Evolutionary conservation across 2,113 vertebrate genomes (phyloP).

Genomic region (Xiphorhynchus elegans): DNA sequence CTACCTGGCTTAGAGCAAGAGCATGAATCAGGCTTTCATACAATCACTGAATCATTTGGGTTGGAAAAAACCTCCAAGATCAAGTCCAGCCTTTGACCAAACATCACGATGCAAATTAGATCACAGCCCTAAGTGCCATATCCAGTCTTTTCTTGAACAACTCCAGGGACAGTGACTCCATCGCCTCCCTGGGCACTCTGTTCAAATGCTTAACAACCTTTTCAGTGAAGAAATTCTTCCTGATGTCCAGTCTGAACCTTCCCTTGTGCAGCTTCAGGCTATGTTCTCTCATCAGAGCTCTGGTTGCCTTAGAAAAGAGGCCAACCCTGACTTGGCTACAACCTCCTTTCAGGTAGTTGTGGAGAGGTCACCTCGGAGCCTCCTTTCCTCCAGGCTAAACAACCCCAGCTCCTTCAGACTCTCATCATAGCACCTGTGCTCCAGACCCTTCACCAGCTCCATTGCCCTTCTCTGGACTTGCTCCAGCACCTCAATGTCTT

Average conservation of each 20-base stretch:
- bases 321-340: background rate
- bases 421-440: background rate
- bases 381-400: background rate
- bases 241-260: background rate
- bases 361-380: background rate
- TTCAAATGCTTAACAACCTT: background rate
- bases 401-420: background rate
- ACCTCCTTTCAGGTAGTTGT: background rate
- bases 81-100: background rate
- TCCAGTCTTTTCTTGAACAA: background rate
- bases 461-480: background rate
- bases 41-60: background rate
- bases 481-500: background rate
- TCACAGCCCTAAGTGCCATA: accelerated
- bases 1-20: background rate
- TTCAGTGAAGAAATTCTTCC: background rate
- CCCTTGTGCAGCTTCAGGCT: background rate
- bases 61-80: background rate
- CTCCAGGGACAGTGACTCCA: background rate
- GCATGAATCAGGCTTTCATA: background rate
- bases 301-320: background rate
- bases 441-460: background rate
- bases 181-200: background rate
- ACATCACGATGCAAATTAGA: background rate
- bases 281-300: background rate